These are phyloP conservation scores for Scaptomyza tumidula DNA, from an alignment of 2,888 invertebrate species.

Conservation along the genomic window DNA sequence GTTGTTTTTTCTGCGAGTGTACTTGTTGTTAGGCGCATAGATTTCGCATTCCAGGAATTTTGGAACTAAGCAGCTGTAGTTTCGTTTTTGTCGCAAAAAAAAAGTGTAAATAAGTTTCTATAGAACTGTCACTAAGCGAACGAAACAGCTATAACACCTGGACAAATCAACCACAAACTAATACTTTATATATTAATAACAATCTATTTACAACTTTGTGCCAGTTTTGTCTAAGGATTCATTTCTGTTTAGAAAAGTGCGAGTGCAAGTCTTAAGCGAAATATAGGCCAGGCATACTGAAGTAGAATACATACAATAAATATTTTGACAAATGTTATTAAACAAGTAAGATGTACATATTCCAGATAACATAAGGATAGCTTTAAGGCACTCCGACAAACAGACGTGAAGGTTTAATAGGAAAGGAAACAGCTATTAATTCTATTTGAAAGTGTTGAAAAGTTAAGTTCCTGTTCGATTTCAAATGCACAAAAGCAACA, in stretches of 20 bases:
- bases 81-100: neutral
- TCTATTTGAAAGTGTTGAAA: too few species aligned
- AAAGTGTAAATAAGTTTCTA: neutral
- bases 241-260: neutral
- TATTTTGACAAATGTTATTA: neutral
- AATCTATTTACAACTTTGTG: too few species aligned
- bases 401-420: too few species aligned
- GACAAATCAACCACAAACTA: neutral
- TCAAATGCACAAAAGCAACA: too few species aligned
- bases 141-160: neutral
- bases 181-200: too few species aligned
- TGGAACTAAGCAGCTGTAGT: neutral
- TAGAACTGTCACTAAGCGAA: neutral
- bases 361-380: neutral
- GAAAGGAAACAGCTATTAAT: too few species aligned
- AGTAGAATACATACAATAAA: too few species aligned
- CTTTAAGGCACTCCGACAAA: too few species aligned
- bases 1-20: too few species aligned
- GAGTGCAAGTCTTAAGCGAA: slow-evolving; percentile 2
- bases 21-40: neutral
- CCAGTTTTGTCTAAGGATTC: too few species aligned
- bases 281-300: neutral
- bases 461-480: too few species aligned
- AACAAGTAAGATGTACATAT: too few species aligned
- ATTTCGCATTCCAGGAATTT: neutral